A percentile compares a stretch with the other conserved stretches of the same genome.
Conservation (phyloP, 1,140 invertebrate species). For the Sitobion miscanthi region DNA sequence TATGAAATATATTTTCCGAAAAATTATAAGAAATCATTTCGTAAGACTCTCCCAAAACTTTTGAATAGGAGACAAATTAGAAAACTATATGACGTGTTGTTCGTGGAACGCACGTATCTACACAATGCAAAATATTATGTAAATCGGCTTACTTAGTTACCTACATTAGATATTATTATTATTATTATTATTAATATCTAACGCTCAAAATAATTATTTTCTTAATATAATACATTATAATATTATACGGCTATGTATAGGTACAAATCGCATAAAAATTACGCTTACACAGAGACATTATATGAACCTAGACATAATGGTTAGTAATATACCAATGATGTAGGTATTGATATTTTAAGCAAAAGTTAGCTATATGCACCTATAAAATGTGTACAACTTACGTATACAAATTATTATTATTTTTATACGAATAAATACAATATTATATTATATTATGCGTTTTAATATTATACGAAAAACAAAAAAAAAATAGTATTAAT, state of each 20-base stretch:
- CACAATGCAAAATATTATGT: neutral
- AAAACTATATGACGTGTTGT: neutral
- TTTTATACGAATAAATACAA: too few relatives aligned
- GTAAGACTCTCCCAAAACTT: neutral
- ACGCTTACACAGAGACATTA: neutral
- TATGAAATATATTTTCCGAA: neutral
- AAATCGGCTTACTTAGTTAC: neutral
- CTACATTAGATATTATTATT: neutral
- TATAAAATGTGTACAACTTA: too few relatives aligned
- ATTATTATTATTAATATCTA: neutral
- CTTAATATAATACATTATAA: neutral
- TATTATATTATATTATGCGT: too few relatives aligned
- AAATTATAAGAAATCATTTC: neutral
- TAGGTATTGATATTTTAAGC: neutral
- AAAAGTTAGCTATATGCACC: too few relatives aligned
- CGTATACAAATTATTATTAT: too few relatives aligned
- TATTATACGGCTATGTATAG: neutral
- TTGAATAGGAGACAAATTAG: neutral
- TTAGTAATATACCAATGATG: too few relatives aligned
- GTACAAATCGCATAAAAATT: neutral
- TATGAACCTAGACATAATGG: too few relatives aligned
- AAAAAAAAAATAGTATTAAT: too few relatives aligned
- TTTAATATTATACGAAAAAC: too few relatives aligned
- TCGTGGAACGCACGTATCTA: neutral
- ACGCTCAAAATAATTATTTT: neutral